phyloP scores from a whole-genome alignment of 2,888 invertebrate genomes.

The Xanthostigma xanthostigma region DNA sequence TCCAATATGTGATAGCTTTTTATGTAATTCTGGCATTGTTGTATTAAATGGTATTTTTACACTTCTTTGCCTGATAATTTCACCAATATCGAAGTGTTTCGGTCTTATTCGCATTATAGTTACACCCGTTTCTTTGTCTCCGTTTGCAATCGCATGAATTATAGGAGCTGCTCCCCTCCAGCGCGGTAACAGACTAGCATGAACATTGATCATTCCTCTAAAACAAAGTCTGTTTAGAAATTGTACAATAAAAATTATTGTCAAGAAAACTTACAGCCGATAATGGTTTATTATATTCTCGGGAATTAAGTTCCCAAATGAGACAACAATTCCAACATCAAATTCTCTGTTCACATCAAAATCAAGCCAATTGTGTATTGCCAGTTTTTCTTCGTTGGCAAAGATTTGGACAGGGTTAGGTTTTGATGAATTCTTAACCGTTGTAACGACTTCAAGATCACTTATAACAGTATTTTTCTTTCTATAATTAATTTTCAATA shows the following conservation, averaged over 20 bases:
- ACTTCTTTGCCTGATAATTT: conserved; percentile 43
- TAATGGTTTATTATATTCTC: conserved; percentile 56
- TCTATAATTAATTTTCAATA: conserved; percentile 26
- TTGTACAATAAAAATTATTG: conserved; percentile 6
- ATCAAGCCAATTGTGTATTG: conserved; percentile 51
- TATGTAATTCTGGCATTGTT: conserved; percentile 48
- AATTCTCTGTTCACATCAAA: conserved; percentile 34
- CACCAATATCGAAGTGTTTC: conserved; percentile 67
- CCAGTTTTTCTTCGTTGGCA: conserved; percentile 44
- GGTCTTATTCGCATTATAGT: conserved; percentile 78
- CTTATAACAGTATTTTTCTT: conserved; percentile 34
- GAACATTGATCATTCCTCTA: conserved; percentile 87
- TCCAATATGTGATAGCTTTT: conserved; percentile 49
- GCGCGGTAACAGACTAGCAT: conserved; percentile 78
- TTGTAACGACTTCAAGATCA: conserved; percentile 56
- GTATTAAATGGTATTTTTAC: conserved; percentile 39
- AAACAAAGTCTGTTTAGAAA: conserved; percentile 17
- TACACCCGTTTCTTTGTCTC: conserved; percentile 67
- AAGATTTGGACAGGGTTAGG: conserved; percentile 51
- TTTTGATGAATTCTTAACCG: conserved; percentile 33
- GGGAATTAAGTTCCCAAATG: conserved; percentile 87
- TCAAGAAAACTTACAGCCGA: conserved; percentile 50
- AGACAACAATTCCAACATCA: conserved; percentile 81
- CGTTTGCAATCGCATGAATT: conserved; percentile 68
- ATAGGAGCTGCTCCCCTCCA: conserved; percentile 93